phyloP scores from a whole-genome alignment of 2,113 vertebrate genomes.

The Cynopterus brachyotis region DNA sequence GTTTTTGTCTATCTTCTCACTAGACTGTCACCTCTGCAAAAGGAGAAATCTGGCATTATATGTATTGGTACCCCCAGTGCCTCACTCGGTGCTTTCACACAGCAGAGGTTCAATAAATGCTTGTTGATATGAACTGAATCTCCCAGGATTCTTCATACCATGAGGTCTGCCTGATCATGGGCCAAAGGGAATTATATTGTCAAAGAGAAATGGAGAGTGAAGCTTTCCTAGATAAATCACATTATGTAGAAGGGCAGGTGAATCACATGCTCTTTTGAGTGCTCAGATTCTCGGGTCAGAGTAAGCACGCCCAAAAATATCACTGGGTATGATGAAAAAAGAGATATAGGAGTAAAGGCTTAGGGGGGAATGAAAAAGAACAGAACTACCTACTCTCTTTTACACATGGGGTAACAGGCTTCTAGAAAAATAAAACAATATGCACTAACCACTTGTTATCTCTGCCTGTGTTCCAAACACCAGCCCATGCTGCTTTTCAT shows the following conservation, averaged over 20 bases:
- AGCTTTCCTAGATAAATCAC: not conserved
- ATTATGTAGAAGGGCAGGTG: not conserved
- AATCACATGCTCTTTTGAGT: not conserved
- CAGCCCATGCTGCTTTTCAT: not conserved
- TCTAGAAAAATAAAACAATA: slow-evolving; percentile 28
- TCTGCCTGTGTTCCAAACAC: not conserved
- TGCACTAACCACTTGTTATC: not conserved
- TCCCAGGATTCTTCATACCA: not conserved
- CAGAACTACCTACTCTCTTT: not conserved
- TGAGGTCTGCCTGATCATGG: not conserved
- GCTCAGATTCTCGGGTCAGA: not conserved
- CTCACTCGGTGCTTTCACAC: not conserved
- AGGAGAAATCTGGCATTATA: not conserved
- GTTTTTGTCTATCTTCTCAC: not conserved
- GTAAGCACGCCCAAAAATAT: not conserved
- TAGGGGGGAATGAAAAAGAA: not conserved
- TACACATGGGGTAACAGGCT: not conserved
- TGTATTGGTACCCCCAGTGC: not conserved
- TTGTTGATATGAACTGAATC: not conserved
- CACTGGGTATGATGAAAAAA: not conserved
- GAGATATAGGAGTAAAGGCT: not conserved
- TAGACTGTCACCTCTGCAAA: not conserved
- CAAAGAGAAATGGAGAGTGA: not conserved
- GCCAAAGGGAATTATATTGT: not conserved
- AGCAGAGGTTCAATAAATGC: not conserved